Conservation (phyloP, 1,140 invertebrate species). For the Camponotus pennsylvanicus region DNA sequence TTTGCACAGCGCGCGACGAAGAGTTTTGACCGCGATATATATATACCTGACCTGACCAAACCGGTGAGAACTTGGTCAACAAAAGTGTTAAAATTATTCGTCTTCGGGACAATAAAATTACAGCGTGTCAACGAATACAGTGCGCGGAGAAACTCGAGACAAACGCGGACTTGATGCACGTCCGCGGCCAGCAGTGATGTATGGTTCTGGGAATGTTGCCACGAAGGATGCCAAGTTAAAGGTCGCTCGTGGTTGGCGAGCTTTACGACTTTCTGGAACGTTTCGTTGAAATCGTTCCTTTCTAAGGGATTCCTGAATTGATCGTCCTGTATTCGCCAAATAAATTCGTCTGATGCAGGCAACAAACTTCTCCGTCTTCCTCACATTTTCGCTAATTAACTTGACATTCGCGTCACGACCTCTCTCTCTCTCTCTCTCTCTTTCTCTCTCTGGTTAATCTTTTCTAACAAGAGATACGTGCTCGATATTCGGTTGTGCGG, state of each 20-base stretch:
- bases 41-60: background rate
- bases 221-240: conserved; percentile 40
- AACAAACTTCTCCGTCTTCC: background rate
- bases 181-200: conserved; percentile 37
- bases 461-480: conserved; percentile 30
- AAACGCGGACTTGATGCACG: conserved; percentile 39
- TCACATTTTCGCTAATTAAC: conserved; percentile 35
- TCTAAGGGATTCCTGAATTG: conserved; percentile 26
- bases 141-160: conserved; percentile 29
- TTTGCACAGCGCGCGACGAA: background rate
- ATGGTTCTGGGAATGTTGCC: conserved; percentile 45
- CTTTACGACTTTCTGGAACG: conserved; percentile 54
- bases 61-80: conserved; percentile 13
- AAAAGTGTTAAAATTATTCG: conserved; percentile 56
- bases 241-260: conserved; percentile 31
- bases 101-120: conserved; percentile 55
- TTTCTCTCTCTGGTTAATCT: background rate
- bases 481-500: background rate
- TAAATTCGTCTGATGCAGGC: conserved; percentile 30
- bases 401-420: conserved; percentile 40
- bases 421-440: background rate
- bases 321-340: conserved; percentile 30
- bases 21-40: conserved; percentile 40
- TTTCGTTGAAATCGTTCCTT: conserved; percentile 44
- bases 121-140: conserved; percentile 20